Evolutionary conservation across 1,140 invertebrate species (phyloP), one percentile per base, ranked within the genome.

Genomic region (Drosophila sucinea): DNA sequence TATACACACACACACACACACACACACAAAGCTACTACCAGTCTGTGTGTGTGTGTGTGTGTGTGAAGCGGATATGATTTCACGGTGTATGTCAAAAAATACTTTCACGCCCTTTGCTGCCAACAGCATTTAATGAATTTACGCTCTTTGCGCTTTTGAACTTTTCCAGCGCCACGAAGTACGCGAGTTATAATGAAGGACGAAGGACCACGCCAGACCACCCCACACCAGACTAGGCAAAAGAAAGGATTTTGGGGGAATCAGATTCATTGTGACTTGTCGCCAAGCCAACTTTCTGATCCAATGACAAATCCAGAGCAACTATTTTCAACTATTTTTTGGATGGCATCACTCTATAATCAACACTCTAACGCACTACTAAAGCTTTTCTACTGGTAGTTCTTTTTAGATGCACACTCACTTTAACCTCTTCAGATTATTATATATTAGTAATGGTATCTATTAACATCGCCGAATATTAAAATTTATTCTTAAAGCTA

Each of bases 141-240:
- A 87, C 72, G 84, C 77, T 87, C 61, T 77, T 87, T 86, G 83
- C 83, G 76, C 79, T 79, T 83, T 83, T 86, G 65, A 86, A 87
- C 83, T 77, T 82, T 70, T 41, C 44, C 60, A 60, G 54, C 71
- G 30, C 63, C 63, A 70, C 44, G 67, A 67, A 67, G 55, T 44
- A 35, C 47, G 58, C 17, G n/a, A 56, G 47, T 3, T n/a, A n/a
- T 33, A 40, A 41, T 25, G 27, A 56, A 64, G 67, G 60, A 65
- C 41, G 41, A 72, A 38, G 10, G 35, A 38, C 35, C 40, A 11
- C n/a, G 4, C 40, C 23, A 25, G 23, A 51, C 44, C 2, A 51
- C 23, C 8, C 7, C 44, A 27, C 7, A 27, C 3, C 25, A 51
- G 44, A 27, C 25, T 2, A 60, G 69, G 32, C 58, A 44, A 27